These are phyloP conservation scores for Calliphora vomitoria DNA, from an alignment of 2,888 invertebrate genomes.

Conservation along the genomic window DNA sequence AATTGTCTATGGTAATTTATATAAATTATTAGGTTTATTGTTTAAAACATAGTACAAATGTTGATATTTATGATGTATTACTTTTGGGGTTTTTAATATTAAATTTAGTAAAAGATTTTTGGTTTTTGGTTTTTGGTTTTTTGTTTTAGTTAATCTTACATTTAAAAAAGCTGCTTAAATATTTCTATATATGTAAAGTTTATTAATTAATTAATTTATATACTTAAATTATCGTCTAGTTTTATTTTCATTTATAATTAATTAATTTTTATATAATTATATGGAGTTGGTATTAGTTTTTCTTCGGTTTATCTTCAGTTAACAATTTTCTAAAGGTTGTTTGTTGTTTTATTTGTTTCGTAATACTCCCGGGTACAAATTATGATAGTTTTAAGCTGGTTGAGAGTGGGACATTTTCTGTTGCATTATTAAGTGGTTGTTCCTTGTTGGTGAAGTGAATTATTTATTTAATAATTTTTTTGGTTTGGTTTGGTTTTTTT, in stretches of 20 bases:
- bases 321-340: constrained; percentile 60
- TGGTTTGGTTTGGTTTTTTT: constrained; percentile 52
- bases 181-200: constrained; percentile 66
- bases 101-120: constrained; percentile 65
- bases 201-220: constrained; percentile 66
- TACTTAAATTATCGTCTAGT: constrained; percentile 71
- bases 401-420: constrained; percentile 43
- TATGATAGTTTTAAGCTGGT: constrained; percentile 18
- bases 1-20: constrained; percentile 73
- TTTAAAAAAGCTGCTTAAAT: constrained; percentile 74
- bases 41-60: constrained; percentile 65
- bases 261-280: constrained; percentile 45
- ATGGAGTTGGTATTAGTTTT: constrained; percentile 27
- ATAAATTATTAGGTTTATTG: constrained; percentile 58
- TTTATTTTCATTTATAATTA: constrained; percentile 51
- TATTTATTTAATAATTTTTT: constrained; percentile 21
- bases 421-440: constrained; percentile 66
- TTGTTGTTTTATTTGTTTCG: neutral
- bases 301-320: constrained; percentile 12
- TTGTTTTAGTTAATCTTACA: constrained; percentile 64
- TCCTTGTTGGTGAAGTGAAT: constrained; percentile 47
- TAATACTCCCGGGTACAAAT: constrained; percentile 46
- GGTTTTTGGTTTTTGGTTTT: constrained; percentile 52
- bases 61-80: constrained; percentile 61
- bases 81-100: constrained; percentile 36